Evolutionary conservation across 1,140 invertebrate genomes (phyloP), one percentile per base, ranked within the genome.

Genomic region (Atta colombica): DNA sequence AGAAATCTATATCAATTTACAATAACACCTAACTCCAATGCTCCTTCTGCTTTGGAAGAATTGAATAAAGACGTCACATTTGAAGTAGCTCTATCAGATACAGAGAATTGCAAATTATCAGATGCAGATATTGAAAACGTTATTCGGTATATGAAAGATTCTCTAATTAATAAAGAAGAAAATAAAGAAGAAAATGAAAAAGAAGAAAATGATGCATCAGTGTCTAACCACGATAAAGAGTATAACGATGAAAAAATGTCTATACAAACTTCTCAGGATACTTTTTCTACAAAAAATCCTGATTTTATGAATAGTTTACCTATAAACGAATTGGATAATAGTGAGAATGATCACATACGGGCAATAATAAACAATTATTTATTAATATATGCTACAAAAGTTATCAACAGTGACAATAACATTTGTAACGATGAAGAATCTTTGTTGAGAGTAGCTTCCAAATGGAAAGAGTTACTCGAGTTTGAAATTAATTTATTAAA

Each of bases 391-490:
- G 55, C 5, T 51, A 53, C 55, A 49, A 18, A 51, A 82, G 61
- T 66, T n/a, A 69, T 35, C 6, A 77, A 31, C 65, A 71, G 8
- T 16, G 7, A 66, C 0, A 51, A 72, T 75, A 71, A 69, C 3
- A 12, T 7, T 14, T 58, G 35, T 71, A 35, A 86, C 16, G 72
- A 74, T 10, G 82, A 91, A 21, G 49, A 88, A 61, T 25, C 25
- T 35, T 10, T 84, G 58, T 45, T 87, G 51, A 68, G 89, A 72
- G 53, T 91, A 86, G 93, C 91, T 68, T 45, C 21, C 35, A 77
- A 77, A 8, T 95, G 94, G 94, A 95, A 94, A 86, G 63, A 92
- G 55, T 66, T 84, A n/a, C 72, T 95, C 18, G 65, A 92, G n/a
- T 89, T 92, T 86, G 94, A 95, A 85, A 94, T 95, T 39, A 77